Evolutionary conservation across 2,113 vertebrate genomes (phyloP).

Genomic region (Tautogolabrus adspersus): DNA sequence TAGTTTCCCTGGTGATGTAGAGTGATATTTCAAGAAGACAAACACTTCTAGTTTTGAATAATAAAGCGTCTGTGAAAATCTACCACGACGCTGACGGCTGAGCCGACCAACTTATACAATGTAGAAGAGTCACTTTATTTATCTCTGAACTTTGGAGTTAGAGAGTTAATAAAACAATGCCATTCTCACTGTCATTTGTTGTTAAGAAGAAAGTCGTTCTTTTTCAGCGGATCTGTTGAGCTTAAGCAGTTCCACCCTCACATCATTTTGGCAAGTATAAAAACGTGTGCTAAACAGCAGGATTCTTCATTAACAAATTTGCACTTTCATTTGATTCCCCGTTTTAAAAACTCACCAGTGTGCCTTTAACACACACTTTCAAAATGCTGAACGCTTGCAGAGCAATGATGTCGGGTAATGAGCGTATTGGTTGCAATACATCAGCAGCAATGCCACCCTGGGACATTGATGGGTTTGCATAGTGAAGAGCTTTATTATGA

Average conservation of each 20-base stretch:
- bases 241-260: constrained; percentile 62
- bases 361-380: constrained; percentile 66
- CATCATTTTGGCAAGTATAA: constrained; percentile 79
- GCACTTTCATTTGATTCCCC: constrained; percentile 43
- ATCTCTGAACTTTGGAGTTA: not conserved
- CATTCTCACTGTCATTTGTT: constrained; percentile 18
- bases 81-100: not conserved
- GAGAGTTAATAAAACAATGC: not conserved
- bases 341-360: constrained; percentile 64
- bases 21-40: not conserved
- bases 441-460: constrained; percentile 65
- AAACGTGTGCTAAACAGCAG: constrained; percentile 45
- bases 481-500: constrained; percentile 78
- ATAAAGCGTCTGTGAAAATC: not conserved
- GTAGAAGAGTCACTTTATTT: not conserved
- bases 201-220: constrained; percentile 54
- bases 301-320: constrained; percentile 68
- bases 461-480: constrained; percentile 75
- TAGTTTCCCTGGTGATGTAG: constrained; percentile 1
- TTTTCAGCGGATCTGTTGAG: constrained; percentile 76
- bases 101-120: not conserved
- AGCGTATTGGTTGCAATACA: constrained; percentile 68
- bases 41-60: not conserved
- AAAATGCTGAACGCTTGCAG: constrained; percentile 66
- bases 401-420: constrained; percentile 68